Evolutionary conservation across 2,113 vertebrate genomes (phyloP).

Genomic region (Scatophagus argus): DNA sequence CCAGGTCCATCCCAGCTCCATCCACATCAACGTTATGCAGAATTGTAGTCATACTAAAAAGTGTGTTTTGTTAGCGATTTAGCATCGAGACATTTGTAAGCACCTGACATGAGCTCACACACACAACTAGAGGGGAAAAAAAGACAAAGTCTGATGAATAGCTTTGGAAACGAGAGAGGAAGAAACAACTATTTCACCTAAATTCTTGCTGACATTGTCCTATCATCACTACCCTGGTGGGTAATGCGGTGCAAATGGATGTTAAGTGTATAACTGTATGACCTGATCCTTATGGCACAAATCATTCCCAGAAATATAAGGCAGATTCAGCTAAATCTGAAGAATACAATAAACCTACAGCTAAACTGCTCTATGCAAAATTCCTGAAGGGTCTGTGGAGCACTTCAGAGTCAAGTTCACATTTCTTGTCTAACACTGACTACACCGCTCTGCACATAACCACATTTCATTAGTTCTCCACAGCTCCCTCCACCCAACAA

Average conservation of each 20-base stretch:
- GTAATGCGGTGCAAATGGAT: slow-evolving; percentile 21
- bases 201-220: slow-evolving; percentile 23
- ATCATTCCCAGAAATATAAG: slow-evolving; percentile 11
- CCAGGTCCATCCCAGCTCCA: slow-evolving; percentile 36
- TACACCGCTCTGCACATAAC: slow-evolving; percentile 50
- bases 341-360: slow-evolving; percentile 3
- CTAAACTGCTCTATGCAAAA: slow-evolving; percentile 19
- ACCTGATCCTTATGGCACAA: slow-evolving; percentile 9
- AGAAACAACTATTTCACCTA: neutral
- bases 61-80: neutral
- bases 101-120: neutral
- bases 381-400: slow-evolving; percentile 56
- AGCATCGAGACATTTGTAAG: neutral
- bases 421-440: slow-evolving; percentile 66
- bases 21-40: slow-evolving; percentile 23
- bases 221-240: slow-evolving; percentile 1
- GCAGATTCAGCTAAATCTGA: slow-evolving; percentile 16
- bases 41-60: slow-evolving; percentile 11
- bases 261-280: slow-evolving; percentile 25
- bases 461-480: slow-evolving; percentile 72
- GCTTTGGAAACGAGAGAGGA: neutral
- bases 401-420: slow-evolving; percentile 65
- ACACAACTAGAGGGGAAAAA: neutral
- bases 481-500: slow-evolving; percentile 22
- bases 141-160: neutral